Conservation (phyloP, 2,797 vertebrate genomes). For the Oceanodroma leucorhoa region DNA sequence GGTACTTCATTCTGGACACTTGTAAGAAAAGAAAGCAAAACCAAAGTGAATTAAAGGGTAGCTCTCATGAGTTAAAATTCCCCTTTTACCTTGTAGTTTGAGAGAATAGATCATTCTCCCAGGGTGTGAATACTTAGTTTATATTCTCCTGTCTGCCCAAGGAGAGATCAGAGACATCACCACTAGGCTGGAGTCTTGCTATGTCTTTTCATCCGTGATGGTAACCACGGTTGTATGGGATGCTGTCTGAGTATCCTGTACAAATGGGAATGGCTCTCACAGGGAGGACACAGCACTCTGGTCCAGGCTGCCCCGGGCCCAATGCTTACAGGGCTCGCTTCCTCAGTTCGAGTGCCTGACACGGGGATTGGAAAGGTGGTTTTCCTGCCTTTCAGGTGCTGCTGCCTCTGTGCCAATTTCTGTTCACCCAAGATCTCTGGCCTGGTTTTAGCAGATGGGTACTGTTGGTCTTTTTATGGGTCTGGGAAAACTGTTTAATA, state of each 20-base stretch:
- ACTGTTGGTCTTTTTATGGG: neutral
- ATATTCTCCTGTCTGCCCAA: neutral
- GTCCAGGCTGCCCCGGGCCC: neutral
- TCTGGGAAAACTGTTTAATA: neutral
- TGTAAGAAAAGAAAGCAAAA: neutral
- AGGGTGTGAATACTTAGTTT: neutral
- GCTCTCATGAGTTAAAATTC: neutral
- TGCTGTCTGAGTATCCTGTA: neutral
- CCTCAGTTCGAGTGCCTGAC: fast-evolving
- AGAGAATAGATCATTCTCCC: neutral
- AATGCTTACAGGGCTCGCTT: fast-evolving
- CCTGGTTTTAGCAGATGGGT: neutral
- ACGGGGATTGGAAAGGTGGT: neutral
- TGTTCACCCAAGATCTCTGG: neutral
- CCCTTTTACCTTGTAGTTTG: neutral
- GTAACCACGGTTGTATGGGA: too few species aligned
- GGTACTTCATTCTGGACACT: neutral
- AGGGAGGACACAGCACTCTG: neutral
- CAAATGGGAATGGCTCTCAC: neutral
- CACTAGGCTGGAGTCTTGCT: neutral
- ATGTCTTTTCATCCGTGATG: fast-evolving
- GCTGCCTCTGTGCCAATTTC: neutral
- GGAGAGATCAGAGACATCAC: neutral
- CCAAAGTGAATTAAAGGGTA: neutral
- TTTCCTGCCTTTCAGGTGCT: neutral